Evolutionary conservation across 2,797 vertebrate species (phyloP), one percentile per base, ranked within the genome.

Genomic region (Podarcis lilfordi): DNA sequence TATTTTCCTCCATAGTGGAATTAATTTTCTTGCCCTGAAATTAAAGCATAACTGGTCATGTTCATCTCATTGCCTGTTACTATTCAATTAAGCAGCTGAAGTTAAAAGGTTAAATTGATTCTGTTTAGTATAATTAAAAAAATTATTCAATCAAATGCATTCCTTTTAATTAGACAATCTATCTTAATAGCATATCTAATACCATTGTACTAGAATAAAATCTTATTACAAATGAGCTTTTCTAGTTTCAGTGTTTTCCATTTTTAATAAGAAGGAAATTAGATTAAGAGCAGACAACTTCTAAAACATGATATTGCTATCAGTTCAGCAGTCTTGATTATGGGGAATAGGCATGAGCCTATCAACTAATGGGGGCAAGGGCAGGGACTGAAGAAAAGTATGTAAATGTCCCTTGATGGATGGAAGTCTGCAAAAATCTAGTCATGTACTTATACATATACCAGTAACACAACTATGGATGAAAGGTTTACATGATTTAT

Each of bases 131-230:
- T 89, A 92, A 91, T 87, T 84, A 88, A 89, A 32, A 43, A 92
- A 11, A 69, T 79, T 81, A 87, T 92, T 90, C 87, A 89, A 84
- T 25, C 84, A 89, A 90, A 45, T 91, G 72, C 8, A 59, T 84
- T 93, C 21, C 74, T 79, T 86, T 87, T 87, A 92, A 90, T 89
- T 88, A 89, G 35, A 29, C 27, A 85, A 85, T 83, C 86, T 77
- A 88, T 89, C 50, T 93, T 91, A 89, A 90, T 17, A 90, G 69
- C 45, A 86, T 40, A 91, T 75, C 89, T 89, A 89, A 68, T 80
- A 76, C 3, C 8, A 78, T 75, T 88, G 82, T 23, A 89, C 91
- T 90, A 82, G 80, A 50, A 86, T 32, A 86, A 32, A 93, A 91
- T 82, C 32, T 79, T 85, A 87, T 83, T 80, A 90, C 83, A 85